These are phyloP conservation scores for Lithobates pipiens DNA, from an alignment of 2,797 vertebrate genomes.

Conservation along the genomic window DNA sequence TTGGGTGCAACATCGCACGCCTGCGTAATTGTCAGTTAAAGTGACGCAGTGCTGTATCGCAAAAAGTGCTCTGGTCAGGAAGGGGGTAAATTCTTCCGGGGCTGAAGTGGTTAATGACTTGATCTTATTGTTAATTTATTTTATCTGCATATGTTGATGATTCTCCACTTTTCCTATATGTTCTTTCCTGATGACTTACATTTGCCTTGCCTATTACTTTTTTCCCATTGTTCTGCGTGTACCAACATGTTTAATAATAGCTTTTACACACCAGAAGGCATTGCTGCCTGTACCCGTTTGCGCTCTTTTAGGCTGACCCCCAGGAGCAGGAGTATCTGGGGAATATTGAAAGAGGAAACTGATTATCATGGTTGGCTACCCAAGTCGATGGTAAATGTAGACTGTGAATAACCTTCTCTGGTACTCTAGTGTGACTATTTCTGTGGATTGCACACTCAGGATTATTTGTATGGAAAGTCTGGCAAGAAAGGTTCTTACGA, in stretches of 20 bases:
- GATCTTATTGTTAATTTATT: background rate
- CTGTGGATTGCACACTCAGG: background rate
- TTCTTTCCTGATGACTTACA: background rate
- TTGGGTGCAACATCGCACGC: too few species aligned
- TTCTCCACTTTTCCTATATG: background rate
- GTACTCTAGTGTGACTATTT: background rate
- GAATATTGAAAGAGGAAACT: conserved; percentile 45
- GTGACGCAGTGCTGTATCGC: too few species aligned
- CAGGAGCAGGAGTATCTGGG: conserved; percentile 26
- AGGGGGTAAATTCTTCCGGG: too few species aligned
- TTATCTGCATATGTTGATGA: background rate
- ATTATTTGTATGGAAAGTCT: too few species aligned
- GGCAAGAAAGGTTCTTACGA: too few species aligned
- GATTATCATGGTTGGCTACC: conserved; percentile 36
- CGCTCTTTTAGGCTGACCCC: conserved; percentile 1
- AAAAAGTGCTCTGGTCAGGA: too few species aligned
- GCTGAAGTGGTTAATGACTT: background rate
- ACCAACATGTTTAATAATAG: conserved; percentile 35
- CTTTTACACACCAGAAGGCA: conserved; percentile 20
- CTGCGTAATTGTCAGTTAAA: too few species aligned
- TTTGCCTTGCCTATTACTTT: background rate
- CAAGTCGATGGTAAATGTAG: conserved; percentile 8
- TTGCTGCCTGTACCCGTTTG: background rate
- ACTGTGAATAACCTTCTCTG: conserved; percentile 8
- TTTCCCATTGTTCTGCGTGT: conserved; percentile 9